Conservation (phyloP, 2,888 invertebrate species). For the Ectemnius cavifrons region DNA sequence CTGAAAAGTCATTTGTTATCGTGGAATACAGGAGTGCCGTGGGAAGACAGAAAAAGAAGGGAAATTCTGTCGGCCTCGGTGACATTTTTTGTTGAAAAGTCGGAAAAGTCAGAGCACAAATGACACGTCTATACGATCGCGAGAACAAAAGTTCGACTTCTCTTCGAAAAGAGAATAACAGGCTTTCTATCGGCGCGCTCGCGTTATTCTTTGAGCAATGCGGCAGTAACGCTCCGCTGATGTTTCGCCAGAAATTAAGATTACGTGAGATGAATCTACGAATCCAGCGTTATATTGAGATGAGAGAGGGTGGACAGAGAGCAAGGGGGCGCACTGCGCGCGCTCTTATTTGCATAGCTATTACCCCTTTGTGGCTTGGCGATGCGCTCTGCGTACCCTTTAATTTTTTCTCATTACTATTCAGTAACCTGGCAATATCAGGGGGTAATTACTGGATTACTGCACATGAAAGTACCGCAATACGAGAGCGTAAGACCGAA, state of each 20-base stretch:
- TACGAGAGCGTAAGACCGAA: not conserved
- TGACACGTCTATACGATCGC: no score
- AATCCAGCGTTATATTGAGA: not conserved
- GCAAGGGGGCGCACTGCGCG: not conserved
- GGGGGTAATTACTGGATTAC: not conserved
- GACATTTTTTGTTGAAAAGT: no score
- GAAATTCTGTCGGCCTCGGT: no score
- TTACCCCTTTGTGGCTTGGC: constrained; percentile 4
- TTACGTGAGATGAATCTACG: not conserved
- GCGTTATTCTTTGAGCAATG: not conserved
- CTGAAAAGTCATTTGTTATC: no score
- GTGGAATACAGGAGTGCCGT: no score
- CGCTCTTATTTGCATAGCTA: constrained; percentile 1
- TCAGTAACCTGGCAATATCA: not conserved
- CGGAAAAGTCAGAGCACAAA: no score
- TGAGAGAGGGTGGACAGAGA: not conserved
- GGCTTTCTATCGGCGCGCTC: no score
- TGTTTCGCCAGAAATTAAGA: not conserved
- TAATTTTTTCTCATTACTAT: constrained; percentile 3
- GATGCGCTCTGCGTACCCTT: not conserved
- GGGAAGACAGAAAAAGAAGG: no score
- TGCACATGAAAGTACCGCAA: not conserved
- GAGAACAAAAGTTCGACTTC: no score
- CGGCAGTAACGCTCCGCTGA: not conserved
- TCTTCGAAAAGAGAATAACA: no score